phyloP scores from a whole-genome alignment of 2,888 invertebrate genomes.

The Sturmia bella region DNA sequence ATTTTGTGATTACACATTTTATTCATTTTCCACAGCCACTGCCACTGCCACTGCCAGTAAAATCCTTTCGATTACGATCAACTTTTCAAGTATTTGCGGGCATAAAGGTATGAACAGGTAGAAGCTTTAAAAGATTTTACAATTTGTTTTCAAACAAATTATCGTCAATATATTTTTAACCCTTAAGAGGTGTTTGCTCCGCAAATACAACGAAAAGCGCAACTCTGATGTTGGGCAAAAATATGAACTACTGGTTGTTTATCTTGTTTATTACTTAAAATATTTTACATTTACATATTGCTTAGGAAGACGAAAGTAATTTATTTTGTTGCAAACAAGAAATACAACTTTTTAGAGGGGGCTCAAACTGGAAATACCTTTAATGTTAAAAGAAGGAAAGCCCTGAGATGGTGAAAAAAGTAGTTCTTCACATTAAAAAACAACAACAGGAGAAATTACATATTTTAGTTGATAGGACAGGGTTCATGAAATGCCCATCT shows the following conservation, averaged over 20 bases:
- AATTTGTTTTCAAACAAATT: constrained; percentile 43
- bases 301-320: constrained; percentile 28
- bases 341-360: constrained; percentile 15
- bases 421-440: no score
- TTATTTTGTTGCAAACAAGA: constrained; percentile 31
- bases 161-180: constrained; percentile 43
- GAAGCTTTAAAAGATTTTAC: background rate
- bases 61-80: constrained; percentile 17
- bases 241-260: constrained; percentile 38
- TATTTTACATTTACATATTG: background rate
- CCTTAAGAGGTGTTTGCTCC: constrained; percentile 41
- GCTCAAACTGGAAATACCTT: background rate
- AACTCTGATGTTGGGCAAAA: constrained; percentile 6
- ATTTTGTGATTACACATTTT: constrained; percentile 36
- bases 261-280: constrained; percentile 28
- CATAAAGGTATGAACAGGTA: background rate
- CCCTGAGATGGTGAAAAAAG: no score
- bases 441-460: no score
- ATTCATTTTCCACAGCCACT: background rate
- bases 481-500: no score
- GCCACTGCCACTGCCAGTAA: background rate
- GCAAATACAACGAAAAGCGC: constrained; percentile 45
- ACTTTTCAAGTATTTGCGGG: constrained; percentile 4
- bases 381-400: background rate
- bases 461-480: no score